phyloP scores from a whole-genome alignment of 2,113 vertebrate genomes.

The Colinus virginianus region DNA sequence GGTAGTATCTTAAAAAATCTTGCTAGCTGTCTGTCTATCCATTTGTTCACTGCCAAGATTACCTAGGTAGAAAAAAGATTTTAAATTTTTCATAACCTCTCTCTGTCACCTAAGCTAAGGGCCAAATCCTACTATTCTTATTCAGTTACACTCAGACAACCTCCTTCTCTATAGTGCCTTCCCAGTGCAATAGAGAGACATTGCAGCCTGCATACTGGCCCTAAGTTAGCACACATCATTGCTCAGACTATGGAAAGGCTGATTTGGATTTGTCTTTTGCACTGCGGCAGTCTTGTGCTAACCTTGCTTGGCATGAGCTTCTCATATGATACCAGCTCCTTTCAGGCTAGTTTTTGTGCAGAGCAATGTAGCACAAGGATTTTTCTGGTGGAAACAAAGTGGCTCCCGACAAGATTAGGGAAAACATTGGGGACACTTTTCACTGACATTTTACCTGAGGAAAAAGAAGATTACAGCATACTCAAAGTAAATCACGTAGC shows the following conservation, averaged over 20 bases:
- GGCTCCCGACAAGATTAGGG: constrained; percentile 28
- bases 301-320: constrained; percentile 45
- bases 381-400: not conserved
- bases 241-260: constrained; percentile 60
- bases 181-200: not conserved
- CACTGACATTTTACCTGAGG: constrained; percentile 64
- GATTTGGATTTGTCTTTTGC: constrained; percentile 54
- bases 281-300: constrained; percentile 42
- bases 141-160: not conserved
- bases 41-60: not conserved
- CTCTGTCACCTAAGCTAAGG: not conserved
- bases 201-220: constrained; percentile 45
- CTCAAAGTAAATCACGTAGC: constrained; percentile 57
- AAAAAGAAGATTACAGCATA: constrained; percentile 47
- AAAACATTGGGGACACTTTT: constrained; percentile 51
- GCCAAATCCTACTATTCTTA: constrained; percentile 6
- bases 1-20: not conserved
- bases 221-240: constrained; percentile 48
- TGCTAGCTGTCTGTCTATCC: not conserved
- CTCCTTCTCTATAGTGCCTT: not conserved
- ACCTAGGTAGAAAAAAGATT: not conserved
- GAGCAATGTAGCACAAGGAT: not conserved
- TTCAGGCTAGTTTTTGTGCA: constrained; percentile 10
- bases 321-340: constrained; percentile 14
- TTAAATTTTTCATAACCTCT: not conserved